Conservation (phyloP, 2,113 vertebrate species). For the Gorilla gorilla region DNA sequence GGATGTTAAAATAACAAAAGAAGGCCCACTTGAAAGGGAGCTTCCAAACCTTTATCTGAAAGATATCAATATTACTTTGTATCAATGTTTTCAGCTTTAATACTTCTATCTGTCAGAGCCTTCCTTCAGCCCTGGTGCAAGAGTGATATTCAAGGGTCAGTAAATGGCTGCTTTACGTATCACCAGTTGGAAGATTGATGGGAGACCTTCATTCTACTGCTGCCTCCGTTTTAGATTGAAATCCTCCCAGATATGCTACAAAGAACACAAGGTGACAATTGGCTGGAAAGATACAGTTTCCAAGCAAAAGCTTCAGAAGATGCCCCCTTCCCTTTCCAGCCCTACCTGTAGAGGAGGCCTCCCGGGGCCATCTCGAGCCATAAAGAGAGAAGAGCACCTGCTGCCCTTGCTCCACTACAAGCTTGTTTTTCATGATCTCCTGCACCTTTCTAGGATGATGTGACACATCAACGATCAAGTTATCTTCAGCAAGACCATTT, state of each 20-base stretch:
- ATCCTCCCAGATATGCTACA: neutral
- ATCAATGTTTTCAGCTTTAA: neutral
- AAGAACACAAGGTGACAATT: neutral
- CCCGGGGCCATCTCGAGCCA: neutral
- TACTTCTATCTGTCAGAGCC: neutral
- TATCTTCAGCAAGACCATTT: neutral
- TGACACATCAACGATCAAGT: neutral
- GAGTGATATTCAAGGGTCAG: neutral
- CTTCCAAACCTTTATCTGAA: neutral
- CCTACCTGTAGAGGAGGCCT: neutral
- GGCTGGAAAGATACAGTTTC: neutral
- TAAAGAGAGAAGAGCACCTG: neutral
- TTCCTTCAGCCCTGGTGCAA: neutral
- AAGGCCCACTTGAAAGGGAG: neutral
- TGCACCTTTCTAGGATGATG: neutral
- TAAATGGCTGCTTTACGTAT: accelerated
- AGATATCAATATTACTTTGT: too few species aligned
- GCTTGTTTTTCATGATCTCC: neutral
- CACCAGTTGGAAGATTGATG: neutral
- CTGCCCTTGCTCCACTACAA: neutral
- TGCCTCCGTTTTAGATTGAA: neutral
- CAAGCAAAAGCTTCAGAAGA: neutral
- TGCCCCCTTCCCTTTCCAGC: neutral
- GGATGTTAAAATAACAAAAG: neutral
- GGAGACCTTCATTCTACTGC: neutral